Base-by-base conservation (phyloP, 1,140 invertebrate genomes). In the Luehdorfia chinensis region DNA sequence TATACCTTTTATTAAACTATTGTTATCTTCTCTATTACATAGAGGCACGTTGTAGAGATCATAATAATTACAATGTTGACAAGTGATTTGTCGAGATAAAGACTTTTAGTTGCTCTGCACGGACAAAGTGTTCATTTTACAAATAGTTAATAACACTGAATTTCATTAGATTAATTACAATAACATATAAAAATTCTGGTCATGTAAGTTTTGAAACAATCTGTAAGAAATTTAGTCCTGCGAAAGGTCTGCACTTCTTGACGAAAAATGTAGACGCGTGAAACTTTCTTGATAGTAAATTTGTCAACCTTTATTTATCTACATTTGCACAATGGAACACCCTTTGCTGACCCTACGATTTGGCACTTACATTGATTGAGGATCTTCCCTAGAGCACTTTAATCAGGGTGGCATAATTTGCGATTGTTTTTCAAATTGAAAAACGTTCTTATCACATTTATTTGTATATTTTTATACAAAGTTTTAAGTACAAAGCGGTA, bases 281-380 rank as follows among this genome's bases (percentile, higher is more conserved):
- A 13, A 31, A 31, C 30, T 43, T 43, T 15, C n/a, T 3, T 18
- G 27, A 43, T 30, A 14, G n/a, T 14, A 43, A 43, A 43, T 43
- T 43, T 43, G 39, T 43, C 39, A 30, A 27, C 27, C 27, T 14
- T 30, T 43, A 43, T 43, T 43, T 43, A 43, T 43, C 25, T 43
- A 30, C 25, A 4, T 15, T 28, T 14, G 12, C 15, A 43, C 39
- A 43, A 43, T 43, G 39, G 30, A 28, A 15, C 25, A 43, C 25
- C 39, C 23, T 15, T 43, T 43, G 25, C 39, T 27, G 13, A 43
- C 14, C 39, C 30, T 43, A 30, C 39, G 39, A 43, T 14, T 43
- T 43, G n/a, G 2, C 39, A 43, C 27, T 43, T 43, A 28, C 27
- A 43, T 43, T 43, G 27, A 43, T 43, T 43, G 39, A 43, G 27